These are phyloP conservation scores for Polylopha cassiicola DNA, from an alignment of 2,888 invertebrate species.

Conservation along the genomic window DNA sequence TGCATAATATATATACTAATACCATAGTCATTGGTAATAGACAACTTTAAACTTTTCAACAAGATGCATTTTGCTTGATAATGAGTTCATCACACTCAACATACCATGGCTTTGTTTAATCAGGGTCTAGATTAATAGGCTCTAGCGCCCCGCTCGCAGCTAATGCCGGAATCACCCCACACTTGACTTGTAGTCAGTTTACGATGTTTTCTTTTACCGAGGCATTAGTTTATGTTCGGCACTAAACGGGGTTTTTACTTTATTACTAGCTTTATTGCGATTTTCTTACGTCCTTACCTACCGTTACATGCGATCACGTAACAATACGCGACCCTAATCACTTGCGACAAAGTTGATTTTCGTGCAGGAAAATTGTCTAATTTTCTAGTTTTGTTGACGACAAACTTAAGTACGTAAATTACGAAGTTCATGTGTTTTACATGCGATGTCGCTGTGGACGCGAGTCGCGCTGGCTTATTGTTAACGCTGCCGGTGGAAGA, in stretches of 20 bases:
- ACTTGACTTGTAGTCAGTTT: slow-evolving; percentile 62
- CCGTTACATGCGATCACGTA: slow-evolving; percentile 1
- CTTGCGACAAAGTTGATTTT: slow-evolving; percentile 5
- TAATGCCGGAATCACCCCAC: too few species aligned
- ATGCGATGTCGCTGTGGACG: slow-evolving; percentile 4
- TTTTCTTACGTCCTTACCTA: slow-evolving; percentile 32
- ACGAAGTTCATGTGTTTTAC: slow-evolving; percentile 17
- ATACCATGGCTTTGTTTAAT: too few species aligned
- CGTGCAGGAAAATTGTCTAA: neutral
- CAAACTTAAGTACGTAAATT: slow-evolving; percentile 18
- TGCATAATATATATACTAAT: too few species aligned
- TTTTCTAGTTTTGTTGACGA: slow-evolving; percentile 17
- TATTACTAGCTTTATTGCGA: slow-evolving; percentile 51
- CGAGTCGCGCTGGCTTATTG: too few species aligned
- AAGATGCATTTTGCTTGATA: too few species aligned
- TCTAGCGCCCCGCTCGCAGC: slow-evolving; percentile 26
- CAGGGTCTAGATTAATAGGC: slow-evolving; percentile 4
- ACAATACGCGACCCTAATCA: slow-evolving; percentile 1
- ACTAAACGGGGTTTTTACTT: slow-evolving; percentile 63
- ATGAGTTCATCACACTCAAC: too few species aligned
- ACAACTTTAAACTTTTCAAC: too few species aligned
- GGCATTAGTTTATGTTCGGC: slow-evolving; percentile 53
- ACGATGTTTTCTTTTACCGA: slow-evolving; percentile 66
- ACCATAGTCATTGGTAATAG: too few species aligned
- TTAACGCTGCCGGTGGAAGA: too few species aligned